Evolutionary conservation across 2,113 vertebrate species (phyloP).

Genomic region (Callocephalon fimbriatum): DNA sequence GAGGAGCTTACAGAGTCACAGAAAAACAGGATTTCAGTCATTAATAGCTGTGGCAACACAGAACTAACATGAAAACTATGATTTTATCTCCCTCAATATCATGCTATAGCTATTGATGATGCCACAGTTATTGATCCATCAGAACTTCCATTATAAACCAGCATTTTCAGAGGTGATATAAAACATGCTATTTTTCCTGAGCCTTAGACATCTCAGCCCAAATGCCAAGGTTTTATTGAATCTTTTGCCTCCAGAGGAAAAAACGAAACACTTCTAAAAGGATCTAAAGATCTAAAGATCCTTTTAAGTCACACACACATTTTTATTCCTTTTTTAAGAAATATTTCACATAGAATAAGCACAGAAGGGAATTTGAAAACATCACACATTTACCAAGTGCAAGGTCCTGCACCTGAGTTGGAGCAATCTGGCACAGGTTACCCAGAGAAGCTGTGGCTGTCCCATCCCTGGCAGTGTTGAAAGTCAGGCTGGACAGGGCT

Average conservation of each 20-base stretch:
- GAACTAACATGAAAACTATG: background rate
- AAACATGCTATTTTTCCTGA: background rate
- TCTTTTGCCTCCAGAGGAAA: background rate
- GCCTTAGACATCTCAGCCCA: background rate
- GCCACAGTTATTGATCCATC: background rate
- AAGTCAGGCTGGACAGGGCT: background rate
- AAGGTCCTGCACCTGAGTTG: background rate
- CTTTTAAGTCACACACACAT: background rate
- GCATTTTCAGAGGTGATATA: background rate
- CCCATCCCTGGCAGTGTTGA: background rate
- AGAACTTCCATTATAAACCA: slow-evolving; percentile 1
- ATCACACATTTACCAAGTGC: background rate
- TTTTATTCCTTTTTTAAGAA: background rate
- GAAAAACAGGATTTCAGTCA: slow-evolving; percentile 26
- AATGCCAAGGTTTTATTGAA: background rate
- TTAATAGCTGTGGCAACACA: background rate
- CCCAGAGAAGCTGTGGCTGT: background rate
- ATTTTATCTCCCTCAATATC: background rate
- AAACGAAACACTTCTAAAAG: background rate
- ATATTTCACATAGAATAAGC: background rate
- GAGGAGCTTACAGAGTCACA: background rate
- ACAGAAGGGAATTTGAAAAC: background rate
- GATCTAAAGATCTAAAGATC: background rate
- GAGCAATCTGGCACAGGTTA: background rate
- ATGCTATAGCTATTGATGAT: background rate